Evolutionary conservation across 1,140 invertebrate genomes (phyloP), one percentile per base, ranked within the genome.

Genomic region (Idris sp.): DNA sequence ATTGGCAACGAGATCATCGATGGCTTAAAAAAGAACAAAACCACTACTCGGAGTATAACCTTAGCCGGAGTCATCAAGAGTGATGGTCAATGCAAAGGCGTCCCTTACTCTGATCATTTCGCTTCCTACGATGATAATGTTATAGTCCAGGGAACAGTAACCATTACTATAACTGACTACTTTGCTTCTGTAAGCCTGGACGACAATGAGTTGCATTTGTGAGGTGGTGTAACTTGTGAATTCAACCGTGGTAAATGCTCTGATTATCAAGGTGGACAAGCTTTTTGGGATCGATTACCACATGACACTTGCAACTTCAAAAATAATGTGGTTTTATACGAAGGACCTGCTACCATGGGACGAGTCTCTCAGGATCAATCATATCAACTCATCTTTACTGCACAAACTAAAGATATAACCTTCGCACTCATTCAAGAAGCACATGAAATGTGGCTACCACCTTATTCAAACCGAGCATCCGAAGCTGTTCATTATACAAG

Each of bases 401-500:
- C 72, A 1, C 19, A 7, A n/a, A 51, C 62, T 0, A 7, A 48
- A 30, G 69, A 71, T 1, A 43, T 43, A 0, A 68, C 54, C 0
- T 77, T 78, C 9, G 48, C 76, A 1, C 2, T 78, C 0, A 33
- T 49, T 0, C 40, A 18, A 25, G 10, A 35, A 13, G 28, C 28
- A 10, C 0, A 2, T 9, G n/a, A 5, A 48, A 14, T 75, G 71
- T 16, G 74, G 74, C 1, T 68, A 61, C 19, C 33, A 6, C 19
- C 8, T 79, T 1, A n/a, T 53, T 4, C 16, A 10, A 26, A 76
- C 76, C 0, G 74, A 80, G 54, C 71, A 78, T 22, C 74, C 76
- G 1, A 61, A 69, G 46, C 25, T 79, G 0, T 51, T 80, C 4
- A 74, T 82, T 6, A 6, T 78, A 0, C 72, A 82, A 54, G 53